These are phyloP conservation scores for Epinephelus malabaricus DNA, from an alignment of 2,797 vertebrate species.

Conservation along the genomic window DNA sequence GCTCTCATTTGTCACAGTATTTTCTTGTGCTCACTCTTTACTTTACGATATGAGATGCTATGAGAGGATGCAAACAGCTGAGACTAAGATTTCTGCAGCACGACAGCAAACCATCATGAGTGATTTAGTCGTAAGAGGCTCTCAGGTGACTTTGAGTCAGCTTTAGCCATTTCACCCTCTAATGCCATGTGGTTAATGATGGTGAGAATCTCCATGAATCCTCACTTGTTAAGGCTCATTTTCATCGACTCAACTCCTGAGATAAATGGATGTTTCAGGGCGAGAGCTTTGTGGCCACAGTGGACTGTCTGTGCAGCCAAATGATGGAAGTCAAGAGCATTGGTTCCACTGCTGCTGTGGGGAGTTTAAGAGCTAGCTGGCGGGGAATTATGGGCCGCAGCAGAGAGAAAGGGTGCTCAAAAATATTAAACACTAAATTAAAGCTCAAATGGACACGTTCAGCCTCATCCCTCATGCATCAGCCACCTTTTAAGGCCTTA, in stretches of 20 bases:
- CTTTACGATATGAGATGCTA: constrained; percentile 13
- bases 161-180: constrained; percentile 29
- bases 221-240: constrained; percentile 36
- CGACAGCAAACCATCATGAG: constrained; percentile 21
- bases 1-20: constrained; percentile 54
- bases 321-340: constrained; percentile 59
- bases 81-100: constrained; percentile 35
- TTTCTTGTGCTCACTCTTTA: constrained; percentile 30
- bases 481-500: constrained; percentile 30
- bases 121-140: constrained; percentile 2
- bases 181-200: constrained; percentile 51
- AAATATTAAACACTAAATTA: constrained; percentile 58
- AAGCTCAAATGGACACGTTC: constrained; percentile 50
- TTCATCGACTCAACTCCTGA: constrained; percentile 39
- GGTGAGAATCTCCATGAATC: constrained; percentile 39
- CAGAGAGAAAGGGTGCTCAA: constrained; percentile 40
- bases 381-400: constrained; percentile 50
- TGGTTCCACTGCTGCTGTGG: constrained; percentile 57
- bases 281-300: constrained; percentile 44
- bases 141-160: constrained; percentile 16
- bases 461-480: constrained; percentile 39
- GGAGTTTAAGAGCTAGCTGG: constrained; percentile 34
- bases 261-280: constrained; percentile 64
- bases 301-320: constrained; percentile 44
- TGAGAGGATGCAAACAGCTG: constrained; percentile 51